These are phyloP conservation scores for Uropetala carovei DNA, from an alignment of 2,888 invertebrate genomes.

Conservation along the genomic window DNA sequence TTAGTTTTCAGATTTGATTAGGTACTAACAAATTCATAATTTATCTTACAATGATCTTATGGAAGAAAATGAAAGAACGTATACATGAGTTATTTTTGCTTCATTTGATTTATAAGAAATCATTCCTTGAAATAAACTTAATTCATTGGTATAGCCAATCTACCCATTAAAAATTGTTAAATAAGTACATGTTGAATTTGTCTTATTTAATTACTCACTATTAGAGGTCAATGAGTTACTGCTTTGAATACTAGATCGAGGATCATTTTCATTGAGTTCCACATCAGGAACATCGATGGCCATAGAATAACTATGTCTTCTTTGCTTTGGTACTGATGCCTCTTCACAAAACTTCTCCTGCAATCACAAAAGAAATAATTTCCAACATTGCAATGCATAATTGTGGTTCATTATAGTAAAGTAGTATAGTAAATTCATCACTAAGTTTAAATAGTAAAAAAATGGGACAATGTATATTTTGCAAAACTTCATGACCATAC, in stretches of 20 bases:
- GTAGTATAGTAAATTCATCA: not conserved
- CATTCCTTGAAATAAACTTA: too few relatives aligned
- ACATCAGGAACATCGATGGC: not conserved
- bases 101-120: too few relatives aligned
- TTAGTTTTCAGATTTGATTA: too few relatives aligned
- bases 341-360: slow-evolving; percentile 26
- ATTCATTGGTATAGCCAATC: too few relatives aligned
- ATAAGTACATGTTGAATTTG: not conserved
- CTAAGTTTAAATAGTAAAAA: not conserved
- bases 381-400: not conserved
- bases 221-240: not conserved
- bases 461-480: too few relatives aligned
- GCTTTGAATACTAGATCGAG: not conserved
- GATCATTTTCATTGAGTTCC: not conserved
- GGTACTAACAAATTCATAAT: too few relatives aligned
- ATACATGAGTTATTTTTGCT: too few relatives aligned
- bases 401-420: not conserved
- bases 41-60: too few relatives aligned
- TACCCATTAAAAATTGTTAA: not conserved
- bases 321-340: not conserved
- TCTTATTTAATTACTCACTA: not conserved
- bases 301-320: slow-evolving; percentile 47
- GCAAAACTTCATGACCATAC: too few relatives aligned
- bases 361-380: not conserved
- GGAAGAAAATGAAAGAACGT: too few relatives aligned